A percentile compares a stretch with the other conserved stretches of the same genome.
phyloP scores from a whole-genome alignment of 2,113 vertebrate genomes.

The Plecturocebus donacophilus region DNA sequence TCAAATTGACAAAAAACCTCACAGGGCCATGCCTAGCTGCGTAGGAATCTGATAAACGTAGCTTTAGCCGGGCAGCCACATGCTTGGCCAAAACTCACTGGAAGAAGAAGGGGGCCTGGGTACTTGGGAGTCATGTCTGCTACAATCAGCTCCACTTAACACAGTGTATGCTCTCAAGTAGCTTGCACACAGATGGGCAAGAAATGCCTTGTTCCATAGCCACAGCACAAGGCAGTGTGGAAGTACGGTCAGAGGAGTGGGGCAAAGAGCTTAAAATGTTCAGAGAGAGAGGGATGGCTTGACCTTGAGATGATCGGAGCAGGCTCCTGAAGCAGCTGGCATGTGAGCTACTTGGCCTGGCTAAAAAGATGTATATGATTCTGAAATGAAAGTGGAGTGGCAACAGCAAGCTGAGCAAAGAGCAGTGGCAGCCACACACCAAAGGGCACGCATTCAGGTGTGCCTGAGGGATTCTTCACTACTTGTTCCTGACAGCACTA shows the following conservation, averaged over 20 bases:
- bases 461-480: not conserved
- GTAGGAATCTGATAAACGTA: not conserved
- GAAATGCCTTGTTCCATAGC: not conserved
- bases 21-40: not conserved
- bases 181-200: not conserved
- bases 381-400: not conserved
- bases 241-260: not conserved
- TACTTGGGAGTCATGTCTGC: not conserved
- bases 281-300: not conserved
- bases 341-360: not conserved
- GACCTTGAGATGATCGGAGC: not conserved
- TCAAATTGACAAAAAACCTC: not conserved
- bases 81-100: not conserved
- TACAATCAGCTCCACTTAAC: not conserved
- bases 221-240: not conserved
- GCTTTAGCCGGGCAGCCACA: not conserved
- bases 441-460: not conserved
- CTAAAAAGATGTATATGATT: not conserved
- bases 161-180: not conserved
- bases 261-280: not conserved
- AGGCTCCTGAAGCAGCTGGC: not conserved
- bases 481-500: accelerated
- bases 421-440: not conserved
- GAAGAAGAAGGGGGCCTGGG: not conserved
- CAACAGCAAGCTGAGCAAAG: not conserved